Base-by-base conservation (phyloP, 1,140 invertebrate species). In the Anastrepha obliqua region DNA sequence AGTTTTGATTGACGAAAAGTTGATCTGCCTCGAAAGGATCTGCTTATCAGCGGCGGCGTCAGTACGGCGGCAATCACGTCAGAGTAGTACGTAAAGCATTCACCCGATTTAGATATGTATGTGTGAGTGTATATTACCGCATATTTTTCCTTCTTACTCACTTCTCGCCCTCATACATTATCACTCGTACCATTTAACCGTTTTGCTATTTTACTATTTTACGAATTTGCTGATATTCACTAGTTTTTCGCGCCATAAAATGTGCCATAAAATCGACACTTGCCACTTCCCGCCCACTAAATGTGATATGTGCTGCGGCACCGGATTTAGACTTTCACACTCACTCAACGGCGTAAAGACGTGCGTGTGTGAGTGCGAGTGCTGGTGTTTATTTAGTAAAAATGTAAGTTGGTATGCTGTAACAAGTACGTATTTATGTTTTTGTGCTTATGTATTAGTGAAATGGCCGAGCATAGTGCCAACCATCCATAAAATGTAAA, bases 181-280 rank as follows among this genome's bases (percentile, higher is more conserved):
- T 42, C 1, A 29, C 29, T 29, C 29, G 29, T 29, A 51, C 9
- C 44, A 47, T 81, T 81, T 81, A 42, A 44, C 42, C 42, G 8
- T 29, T 47, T 39, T 74, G 20, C 15, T 74, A 51, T 51, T 81
- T 29, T 20, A 81, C 47, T 81, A 51, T 81, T 81, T 81, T 81
- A 81, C 74, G 47, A 81, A 81, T 81, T 81, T 81, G 74, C 47
- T 55, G 44, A 81, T 81, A 81, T 81, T 81, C 74, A 81, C 74
- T 81, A 81, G 74, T 81, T 81, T 81, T 81, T 81, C 74, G 7
- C 91, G 90, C 91, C 91, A 92, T 92, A 92, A 92, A 92, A 91
- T 91, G 91, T 90, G 89, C 90, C 91, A 92, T 92, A 92, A 92
- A 92, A 92, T 92, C 91, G 91, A 92, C 91, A 92, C 91, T 92